A percentile compares a stretch with the other conserved stretches of the same genome.
phyloP scores from a whole-genome alignment of 1,140 invertebrate genomes.

The Euglossa dilemma region DNA sequence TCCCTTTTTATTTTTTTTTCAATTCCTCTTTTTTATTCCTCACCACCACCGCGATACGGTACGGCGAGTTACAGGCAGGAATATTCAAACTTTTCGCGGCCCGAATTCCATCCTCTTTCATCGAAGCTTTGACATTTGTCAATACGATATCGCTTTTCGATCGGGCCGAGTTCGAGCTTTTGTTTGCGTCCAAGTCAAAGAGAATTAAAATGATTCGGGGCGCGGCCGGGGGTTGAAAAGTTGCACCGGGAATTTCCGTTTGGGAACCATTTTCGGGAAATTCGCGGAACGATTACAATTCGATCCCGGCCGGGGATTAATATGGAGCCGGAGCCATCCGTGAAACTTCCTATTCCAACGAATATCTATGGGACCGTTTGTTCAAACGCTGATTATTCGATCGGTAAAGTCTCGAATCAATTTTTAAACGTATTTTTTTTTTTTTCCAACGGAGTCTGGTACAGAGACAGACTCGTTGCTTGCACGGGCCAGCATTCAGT shows the following conservation, averaged over 20 bases:
- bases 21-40: background rate
- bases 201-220: conserved; percentile 6
- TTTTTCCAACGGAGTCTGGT: too few species aligned
- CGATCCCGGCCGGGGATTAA: background rate
- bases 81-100: background rate
- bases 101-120: background rate
- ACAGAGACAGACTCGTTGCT: too few species aligned
- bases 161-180: background rate
- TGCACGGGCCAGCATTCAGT: too few species aligned
- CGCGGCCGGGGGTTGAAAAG: background rate
- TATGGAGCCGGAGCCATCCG: background rate
- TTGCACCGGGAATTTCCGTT: background rate
- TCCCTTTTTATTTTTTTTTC: background rate
- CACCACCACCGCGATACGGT: background rate
- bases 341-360: too few species aligned
- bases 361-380: too few species aligned
- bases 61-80: background rate
- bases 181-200: background rate
- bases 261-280: background rate
- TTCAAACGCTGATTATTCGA: too few species aligned
- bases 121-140: background rate
- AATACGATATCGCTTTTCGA: conserved; percentile 8
- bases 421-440: too few species aligned
- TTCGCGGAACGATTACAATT: background rate
- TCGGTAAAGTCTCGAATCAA: too few species aligned